phyloP scores from a whole-genome alignment of 2,113 vertebrate genomes.

The Atrichornis clamosus region DNA sequence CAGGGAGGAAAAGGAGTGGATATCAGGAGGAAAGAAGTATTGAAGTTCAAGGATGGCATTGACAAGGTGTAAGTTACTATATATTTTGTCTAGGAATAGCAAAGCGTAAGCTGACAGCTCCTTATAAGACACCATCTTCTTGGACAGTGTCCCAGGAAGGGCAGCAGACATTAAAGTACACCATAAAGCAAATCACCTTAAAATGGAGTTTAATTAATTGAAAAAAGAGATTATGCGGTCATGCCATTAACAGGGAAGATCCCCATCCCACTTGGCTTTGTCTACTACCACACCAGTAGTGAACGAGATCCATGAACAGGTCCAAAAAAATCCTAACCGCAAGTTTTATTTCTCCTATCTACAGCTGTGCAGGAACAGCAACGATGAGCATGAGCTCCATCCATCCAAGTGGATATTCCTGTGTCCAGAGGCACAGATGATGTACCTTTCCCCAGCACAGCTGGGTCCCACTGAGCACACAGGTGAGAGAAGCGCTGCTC shows the following conservation, averaged over 20 bases:
- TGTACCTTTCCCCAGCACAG: background rate
- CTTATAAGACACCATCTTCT: background rate
- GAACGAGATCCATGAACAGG: rapidly evolving
- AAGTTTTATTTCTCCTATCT: background rate
- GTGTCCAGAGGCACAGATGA: background rate
- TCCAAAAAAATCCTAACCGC: background rate
- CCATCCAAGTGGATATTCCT: background rate
- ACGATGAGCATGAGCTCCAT: rapidly evolving
- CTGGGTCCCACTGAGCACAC: background rate
- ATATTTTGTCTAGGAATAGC: background rate
- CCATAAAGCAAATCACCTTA: background rate
- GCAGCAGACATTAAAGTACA: background rate
- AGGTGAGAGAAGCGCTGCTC: background rate
- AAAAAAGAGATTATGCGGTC: background rate
- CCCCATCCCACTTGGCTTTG: background rate
- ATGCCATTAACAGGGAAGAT: background rate
- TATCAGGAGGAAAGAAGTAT: background rate
- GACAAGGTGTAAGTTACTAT: background rate
- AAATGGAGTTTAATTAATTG: background rate
- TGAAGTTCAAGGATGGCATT: background rate
- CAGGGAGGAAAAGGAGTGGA: background rate
- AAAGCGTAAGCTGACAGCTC: background rate
- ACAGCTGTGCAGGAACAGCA: background rate
- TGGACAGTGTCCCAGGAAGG: background rate
- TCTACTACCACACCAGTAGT: background rate